Conservation (phyloP, 2,888 invertebrate genomes). For the Phengaris arion region DNA sequence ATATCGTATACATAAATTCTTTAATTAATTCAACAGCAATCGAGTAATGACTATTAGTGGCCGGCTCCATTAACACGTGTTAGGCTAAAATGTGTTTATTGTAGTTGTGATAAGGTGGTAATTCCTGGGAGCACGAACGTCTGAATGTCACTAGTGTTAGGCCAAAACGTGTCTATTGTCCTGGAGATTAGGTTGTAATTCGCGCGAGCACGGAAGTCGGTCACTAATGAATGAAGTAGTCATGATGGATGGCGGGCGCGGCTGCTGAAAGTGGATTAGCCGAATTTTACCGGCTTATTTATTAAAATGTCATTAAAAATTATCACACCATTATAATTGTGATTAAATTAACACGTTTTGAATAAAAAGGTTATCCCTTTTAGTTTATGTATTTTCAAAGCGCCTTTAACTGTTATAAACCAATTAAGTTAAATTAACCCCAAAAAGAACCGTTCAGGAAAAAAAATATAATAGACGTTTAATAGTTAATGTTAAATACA, state of each 20-base stretch:
- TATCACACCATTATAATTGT: constrained; percentile 12
- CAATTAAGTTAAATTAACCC: not conserved
- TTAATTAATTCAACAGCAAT: constrained; percentile 61
- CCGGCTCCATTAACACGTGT: constrained; percentile 54
- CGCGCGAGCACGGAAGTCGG: constrained; percentile 33
- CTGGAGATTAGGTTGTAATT: constrained; percentile 59
- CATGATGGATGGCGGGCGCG: constrained; percentile 70
- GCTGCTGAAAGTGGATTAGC: constrained; percentile 64
- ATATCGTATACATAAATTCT: constrained; percentile 40
- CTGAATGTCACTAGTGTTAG: constrained; percentile 43
- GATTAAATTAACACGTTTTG: constrained; percentile 12
- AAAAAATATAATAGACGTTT: not conserved
- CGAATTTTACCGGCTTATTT: constrained; percentile 34
- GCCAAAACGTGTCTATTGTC: constrained; percentile 55
- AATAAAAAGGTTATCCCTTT: not conserved
- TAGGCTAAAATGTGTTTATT: constrained; percentile 56
- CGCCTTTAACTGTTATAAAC: not conserved
- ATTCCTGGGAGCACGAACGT: constrained; percentile 43
- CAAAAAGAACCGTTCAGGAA: not conserved
- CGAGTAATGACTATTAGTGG: constrained; percentile 55
- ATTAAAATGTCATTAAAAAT: constrained; percentile 27
- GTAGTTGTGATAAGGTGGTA: constrained; percentile 55
- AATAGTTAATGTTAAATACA: not conserved
- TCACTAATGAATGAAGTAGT: constrained; percentile 60
- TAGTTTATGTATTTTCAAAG: not conserved